Conservation (phyloP, 1,140 invertebrate species). For the Drosophila nikananu region DNA sequence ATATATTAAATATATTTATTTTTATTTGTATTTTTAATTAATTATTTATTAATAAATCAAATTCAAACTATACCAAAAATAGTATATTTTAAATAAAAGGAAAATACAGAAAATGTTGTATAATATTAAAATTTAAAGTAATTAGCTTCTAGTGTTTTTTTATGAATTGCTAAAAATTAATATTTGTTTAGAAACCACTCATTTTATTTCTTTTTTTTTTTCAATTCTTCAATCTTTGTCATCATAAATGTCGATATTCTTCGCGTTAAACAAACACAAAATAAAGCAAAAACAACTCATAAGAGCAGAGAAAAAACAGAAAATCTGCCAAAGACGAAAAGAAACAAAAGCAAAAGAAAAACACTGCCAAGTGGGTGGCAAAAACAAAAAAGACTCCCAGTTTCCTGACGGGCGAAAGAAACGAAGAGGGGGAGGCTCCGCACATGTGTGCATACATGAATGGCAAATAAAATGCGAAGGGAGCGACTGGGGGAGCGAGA, state of each 20-base stretch:
- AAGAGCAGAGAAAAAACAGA: conserved; percentile 35
- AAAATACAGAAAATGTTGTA: not conserved
- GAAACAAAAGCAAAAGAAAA: conserved; percentile 21
- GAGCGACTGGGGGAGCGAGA: not conserved
- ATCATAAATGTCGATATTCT: conserved; percentile 25
- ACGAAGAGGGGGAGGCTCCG: conserved; percentile 15
- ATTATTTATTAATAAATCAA: no score
- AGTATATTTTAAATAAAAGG: not conserved
- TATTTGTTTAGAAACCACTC: not conserved
- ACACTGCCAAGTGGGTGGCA: conserved; percentile 56
- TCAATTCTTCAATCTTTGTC: conserved; percentile 27
- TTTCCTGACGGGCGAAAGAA: not conserved
- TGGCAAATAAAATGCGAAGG: conserved; percentile 76
- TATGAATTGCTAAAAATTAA: not conserved
- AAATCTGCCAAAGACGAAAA: conserved; percentile 15
- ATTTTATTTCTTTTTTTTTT: not conserved
- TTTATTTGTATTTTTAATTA: no score
- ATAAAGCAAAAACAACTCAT: conserved; percentile 63
- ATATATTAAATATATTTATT: not conserved
- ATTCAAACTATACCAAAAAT: no score
- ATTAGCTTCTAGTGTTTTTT: no score
- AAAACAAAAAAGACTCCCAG: conserved; percentile 17
- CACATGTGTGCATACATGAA: conserved; percentile 81
- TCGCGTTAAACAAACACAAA: conserved; percentile 23
- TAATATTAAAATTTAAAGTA: no score